Conservation (phyloP, 2,113 vertebrate genomes). For the Tylochromis polylepis region DNA sequence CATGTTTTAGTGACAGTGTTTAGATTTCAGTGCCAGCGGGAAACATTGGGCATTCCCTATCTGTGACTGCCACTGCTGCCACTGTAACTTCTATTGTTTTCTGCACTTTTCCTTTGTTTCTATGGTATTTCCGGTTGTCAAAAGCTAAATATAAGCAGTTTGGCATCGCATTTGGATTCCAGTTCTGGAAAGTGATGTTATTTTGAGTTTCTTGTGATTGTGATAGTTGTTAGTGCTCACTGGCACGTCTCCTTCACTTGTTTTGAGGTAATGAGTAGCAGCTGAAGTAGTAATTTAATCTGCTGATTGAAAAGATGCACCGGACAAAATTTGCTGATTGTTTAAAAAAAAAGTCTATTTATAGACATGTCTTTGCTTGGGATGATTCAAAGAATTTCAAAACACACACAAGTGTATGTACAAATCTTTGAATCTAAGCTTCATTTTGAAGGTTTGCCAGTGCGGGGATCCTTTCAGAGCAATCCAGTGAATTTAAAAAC, state of each 20-base stretch:
- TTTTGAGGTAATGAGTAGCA: neutral
- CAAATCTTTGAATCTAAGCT: neutral
- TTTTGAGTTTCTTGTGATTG: neutral
- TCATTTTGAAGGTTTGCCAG: neutral
- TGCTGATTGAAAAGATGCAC: neutral
- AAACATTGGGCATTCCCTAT: neutral
- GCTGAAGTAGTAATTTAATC: neutral
- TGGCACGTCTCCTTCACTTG: neutral
- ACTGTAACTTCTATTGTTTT: neutral
- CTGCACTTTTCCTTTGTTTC: neutral
- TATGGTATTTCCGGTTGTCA: neutral
- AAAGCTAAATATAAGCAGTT: neutral
- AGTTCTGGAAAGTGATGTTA: neutral
- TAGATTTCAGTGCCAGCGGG: neutral
- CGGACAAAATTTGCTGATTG: neutral
- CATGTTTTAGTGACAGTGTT: constrained; percentile 11
- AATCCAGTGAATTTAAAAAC: neutral
- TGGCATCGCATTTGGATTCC: neutral
- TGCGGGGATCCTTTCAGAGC: neutral
- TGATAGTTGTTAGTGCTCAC: neutral
- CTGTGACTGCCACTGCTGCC: neutral
- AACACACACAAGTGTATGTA: neutral
- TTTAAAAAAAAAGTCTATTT: neutral
- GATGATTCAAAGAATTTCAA: neutral
- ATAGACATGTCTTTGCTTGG: neutral